Evolutionary conservation across 2,797 vertebrate species (phyloP).

Genomic region (Sebastes kiyomatsui): DNA sequence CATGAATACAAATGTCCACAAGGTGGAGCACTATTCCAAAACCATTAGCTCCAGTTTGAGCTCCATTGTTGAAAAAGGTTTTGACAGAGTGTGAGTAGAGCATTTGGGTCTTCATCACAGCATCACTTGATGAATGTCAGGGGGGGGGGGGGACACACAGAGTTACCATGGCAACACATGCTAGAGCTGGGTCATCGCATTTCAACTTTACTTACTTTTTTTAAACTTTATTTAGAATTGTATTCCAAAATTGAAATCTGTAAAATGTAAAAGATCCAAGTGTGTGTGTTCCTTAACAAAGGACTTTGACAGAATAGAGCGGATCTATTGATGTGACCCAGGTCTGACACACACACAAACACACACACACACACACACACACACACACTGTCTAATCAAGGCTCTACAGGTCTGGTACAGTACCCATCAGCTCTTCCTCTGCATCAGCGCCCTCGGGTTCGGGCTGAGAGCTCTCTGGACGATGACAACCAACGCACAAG

Average conservation of each 20-base stretch:
- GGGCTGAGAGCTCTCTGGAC: constrained; percentile 87
- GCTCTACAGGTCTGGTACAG: constrained; percentile 80
- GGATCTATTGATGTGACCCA: constrained; percentile 56
- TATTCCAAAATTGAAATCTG: neutral
- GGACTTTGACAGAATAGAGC: neutral
- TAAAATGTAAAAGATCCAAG: neutral
- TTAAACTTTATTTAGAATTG: too few species aligned
- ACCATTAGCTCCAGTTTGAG: neutral
- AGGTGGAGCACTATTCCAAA: constrained; percentile 34
- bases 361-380: constrained; percentile 38
- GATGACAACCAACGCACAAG: constrained; percentile 72
- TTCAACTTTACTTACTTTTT: neutral
- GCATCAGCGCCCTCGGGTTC: constrained; percentile 84
- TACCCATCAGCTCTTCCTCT: constrained; percentile 89
- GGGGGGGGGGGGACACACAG: neutral
- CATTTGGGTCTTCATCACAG: constrained; percentile 58
- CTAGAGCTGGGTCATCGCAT: constrained; percentile 64
- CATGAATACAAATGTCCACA: constrained; percentile 35
- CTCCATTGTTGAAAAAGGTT: neutral
- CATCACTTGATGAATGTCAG: constrained; percentile 21
- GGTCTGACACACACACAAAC: constrained; percentile 60
- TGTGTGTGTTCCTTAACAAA: neutral
- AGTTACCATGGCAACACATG: constrained; percentile 59
- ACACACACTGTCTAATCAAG: constrained; percentile 51
- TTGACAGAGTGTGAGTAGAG: constrained; percentile 17